Conservation (phyloP, 1,140 invertebrate species). For the Zaprionus vittiger region DNA sequence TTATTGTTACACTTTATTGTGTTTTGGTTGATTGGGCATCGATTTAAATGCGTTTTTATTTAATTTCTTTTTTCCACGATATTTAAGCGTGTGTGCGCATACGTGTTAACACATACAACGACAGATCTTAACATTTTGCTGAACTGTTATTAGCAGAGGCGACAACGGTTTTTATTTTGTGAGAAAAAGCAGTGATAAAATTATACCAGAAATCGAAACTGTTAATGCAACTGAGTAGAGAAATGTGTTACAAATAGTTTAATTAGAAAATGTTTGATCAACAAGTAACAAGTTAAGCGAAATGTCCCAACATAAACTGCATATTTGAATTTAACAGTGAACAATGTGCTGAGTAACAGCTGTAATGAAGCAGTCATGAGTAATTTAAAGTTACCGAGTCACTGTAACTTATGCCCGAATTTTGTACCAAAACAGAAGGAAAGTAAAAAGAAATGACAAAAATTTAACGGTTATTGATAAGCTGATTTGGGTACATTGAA, state of each 20-base stretch:
- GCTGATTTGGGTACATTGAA: neutral
- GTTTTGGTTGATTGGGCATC: conserved; percentile 61
- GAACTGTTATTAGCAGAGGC: conserved; percentile 39
- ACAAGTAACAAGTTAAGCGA: neutral
- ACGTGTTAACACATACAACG: conserved; percentile 45
- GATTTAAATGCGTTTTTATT: conserved; percentile 73
- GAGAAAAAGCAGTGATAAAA: neutral
- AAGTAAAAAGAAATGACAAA: neutral
- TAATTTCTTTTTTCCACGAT: conserved; percentile 65
- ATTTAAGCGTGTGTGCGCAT: conserved; percentile 52
- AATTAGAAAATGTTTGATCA: neutral
- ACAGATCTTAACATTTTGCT: conserved; percentile 41
- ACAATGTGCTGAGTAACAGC: conserved; percentile 5
- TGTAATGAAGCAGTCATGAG: neutral
- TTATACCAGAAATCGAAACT: neutral
- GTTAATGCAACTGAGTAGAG: neutral
- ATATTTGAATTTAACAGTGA: conserved; percentile 26
- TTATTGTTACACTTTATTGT: conserved; percentile 63
- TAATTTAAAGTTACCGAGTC: conserved; percentile 24
- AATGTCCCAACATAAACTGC: neutral
- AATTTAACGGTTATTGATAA: conserved; percentile 1
- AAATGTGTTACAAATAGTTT: neutral
- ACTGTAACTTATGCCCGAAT: conserved; percentile 12
- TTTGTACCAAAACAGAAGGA: neutral
- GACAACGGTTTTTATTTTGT: neutral